phyloP scores from a whole-genome alignment of 2,113 vertebrate genomes.

The Gavia stellata region DNA sequence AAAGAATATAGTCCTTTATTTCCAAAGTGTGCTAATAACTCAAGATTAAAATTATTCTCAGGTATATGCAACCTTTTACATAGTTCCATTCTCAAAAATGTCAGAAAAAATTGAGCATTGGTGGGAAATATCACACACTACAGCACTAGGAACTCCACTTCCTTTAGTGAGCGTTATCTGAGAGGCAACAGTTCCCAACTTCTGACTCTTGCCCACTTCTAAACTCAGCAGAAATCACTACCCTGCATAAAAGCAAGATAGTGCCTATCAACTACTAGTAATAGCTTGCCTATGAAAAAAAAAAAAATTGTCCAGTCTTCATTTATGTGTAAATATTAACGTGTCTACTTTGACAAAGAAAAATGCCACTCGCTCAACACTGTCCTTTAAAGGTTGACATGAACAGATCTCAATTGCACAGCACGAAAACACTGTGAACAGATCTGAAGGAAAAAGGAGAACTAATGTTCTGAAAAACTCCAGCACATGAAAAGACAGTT shows the following conservation, averaged over 20 bases:
- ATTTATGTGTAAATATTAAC: background rate
- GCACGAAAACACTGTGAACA: background rate
- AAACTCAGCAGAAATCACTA: background rate
- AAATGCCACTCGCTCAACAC: background rate
- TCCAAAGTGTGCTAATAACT: background rate
- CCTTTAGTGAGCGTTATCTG: background rate
- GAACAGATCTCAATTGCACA: rapidly evolving
- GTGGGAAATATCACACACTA: background rate
- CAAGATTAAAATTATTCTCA: background rate
- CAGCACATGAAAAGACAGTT: background rate
- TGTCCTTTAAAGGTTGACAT: background rate
- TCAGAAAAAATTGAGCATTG: background rate
- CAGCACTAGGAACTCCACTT: background rate
- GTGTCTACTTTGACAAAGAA: background rate
- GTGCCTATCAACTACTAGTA: background rate
- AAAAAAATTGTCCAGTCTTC: background rate
- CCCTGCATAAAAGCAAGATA: background rate
- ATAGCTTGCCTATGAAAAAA: background rate
- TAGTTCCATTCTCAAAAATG: background rate
- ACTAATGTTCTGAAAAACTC: background rate
- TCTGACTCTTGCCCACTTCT: background rate
- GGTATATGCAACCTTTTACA: background rate
- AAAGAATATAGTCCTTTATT: background rate
- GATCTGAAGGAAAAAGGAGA: background rate
- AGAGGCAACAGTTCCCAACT: background rate